Base-by-base conservation (phyloP, 2,113 vertebrate species). In the Hepsetus odoe region DNA sequence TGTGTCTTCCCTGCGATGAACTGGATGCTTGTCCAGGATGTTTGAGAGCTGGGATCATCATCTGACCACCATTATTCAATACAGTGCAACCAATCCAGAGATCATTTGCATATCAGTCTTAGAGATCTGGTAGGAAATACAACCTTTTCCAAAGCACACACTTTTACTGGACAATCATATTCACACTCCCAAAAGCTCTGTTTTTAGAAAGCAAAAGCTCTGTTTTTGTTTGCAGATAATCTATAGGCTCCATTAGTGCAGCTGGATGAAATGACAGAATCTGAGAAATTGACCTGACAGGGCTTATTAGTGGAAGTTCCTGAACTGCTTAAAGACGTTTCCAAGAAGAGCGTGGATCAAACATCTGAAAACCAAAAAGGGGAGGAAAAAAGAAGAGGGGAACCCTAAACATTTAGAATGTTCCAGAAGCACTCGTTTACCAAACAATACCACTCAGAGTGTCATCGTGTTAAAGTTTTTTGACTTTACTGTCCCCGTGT, bases 401-500 rank as follows among this genome's bases (percentile, higher is more conserved):
- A n/a, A n/a, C n/a, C n/a, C n/a, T n/a, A n/a, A n/a, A n/a, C n/a
- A n/a, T n/a, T n/a, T n/a, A n/a, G n/a, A n/a, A n/a, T n/a, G n/a
- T 16, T 12, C 40, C 26, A 74, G 51, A 62, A 72, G 46, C 49
- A 51, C 28, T 71, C 4, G 12, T 42, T 42, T 42, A 10, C 9
- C 40, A 42, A n/a, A n/a, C n/a, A n/a, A 42, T 42, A 11, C 7
- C 30, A n/a, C 69, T 73, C 14, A 44, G 49, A 67, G 61, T 64
- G n/a, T 81, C 67, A 16, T 69, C 70, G 80, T 85, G 79, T 89
- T 91, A 85, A 74, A 59, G 20, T 66, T 53, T 73, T 81, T 86
- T 82, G 80, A 64, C 76, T 72, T 88, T 38, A n/a, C n/a, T n/a
- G n/a, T n/a, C n/a, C n/a, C n/a, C n/a, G n/a, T n/a, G n/a, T n/a